phyloP scores from a whole-genome alignment of 2,888 invertebrate genomes.

The Pseudanteris insignis region DNA sequence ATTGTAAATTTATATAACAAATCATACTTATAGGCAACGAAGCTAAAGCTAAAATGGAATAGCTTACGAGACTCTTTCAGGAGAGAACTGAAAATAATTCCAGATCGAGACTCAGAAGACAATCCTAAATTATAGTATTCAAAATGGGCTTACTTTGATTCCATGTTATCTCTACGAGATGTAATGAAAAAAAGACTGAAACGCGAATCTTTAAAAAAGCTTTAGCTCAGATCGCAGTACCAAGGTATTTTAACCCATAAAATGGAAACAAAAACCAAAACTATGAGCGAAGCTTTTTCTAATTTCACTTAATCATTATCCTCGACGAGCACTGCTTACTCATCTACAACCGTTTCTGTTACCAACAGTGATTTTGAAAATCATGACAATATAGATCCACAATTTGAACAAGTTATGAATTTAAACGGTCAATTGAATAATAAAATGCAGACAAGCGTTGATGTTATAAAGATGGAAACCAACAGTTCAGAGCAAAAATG shows the following conservation, averaged over 20 bases:
- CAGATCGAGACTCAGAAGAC: constrained; percentile 16
- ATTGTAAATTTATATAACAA: no score
- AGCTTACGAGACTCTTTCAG: constrained; percentile 41
- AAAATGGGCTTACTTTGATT: constrained; percentile 40
- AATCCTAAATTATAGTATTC: constrained; percentile 24
- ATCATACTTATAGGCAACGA: constrained; percentile 29
- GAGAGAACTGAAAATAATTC: constrained; percentile 40
- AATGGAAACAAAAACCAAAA: constrained; percentile 26
- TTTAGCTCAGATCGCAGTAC: constrained; percentile 31
- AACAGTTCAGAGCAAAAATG: constrained; percentile 5
- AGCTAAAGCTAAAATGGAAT: constrained; percentile 38
- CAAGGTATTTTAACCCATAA: constrained; percentile 35
- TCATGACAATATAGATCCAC: constrained; percentile 1
- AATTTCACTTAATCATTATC: constrained; percentile 38
- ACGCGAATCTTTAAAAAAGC: constrained; percentile 25
- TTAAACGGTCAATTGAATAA: not conserved
- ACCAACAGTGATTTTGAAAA: constrained; percentile 28
- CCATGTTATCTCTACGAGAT: constrained; percentile 30
- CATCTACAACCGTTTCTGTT: constrained; percentile 23
- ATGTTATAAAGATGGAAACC: constrained; percentile 9
- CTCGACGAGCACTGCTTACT: constrained; percentile 23
- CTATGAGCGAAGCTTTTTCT: constrained; percentile 25
- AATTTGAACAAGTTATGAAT: not conserved
- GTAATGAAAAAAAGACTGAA: constrained; percentile 33
- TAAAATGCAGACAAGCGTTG: constrained; percentile 6